Base-by-base conservation (phyloP, 30 jellyfish, hydroid and myxozoan genomes). In the Calvadosia cruxmelitensis region DNA sequence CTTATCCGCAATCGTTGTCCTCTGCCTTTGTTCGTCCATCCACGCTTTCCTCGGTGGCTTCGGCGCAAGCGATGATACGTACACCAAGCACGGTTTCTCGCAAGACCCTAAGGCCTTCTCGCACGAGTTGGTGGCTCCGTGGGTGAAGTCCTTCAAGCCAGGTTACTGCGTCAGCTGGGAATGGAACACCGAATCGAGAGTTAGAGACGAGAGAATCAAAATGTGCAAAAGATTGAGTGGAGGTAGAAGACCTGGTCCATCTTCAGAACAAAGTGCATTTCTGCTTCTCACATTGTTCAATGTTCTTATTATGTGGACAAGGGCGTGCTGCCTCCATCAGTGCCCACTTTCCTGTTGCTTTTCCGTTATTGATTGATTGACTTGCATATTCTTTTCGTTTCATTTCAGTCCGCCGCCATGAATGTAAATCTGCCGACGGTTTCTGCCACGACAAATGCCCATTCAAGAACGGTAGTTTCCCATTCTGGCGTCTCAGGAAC, bases 141-240 rank as follows among this genome's bases (percentile, higher is more conserved):
- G 97, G 97, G 74, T 48, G 50, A 72, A 93, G 30, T 84, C 97
- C 25, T 87, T 87, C 77, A 87, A 87, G 49, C 97, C 97, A 2
- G 97, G 97, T 10, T 87, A 87, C 64, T 87, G 97, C 71, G 78
- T 80, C 52, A 81, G 95, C 33, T 87, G 97, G 97, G 97, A 87
- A 76, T 87, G 97, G 97, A 93, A 87, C 71, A 87, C 97, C 48
- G 97, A 87, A 36, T 53, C 68, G 49, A 71, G 92, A 34, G 79
- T 78, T 80, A 69, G 91, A 33, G 94, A 80, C 3, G 74, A 53
- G n/a, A 49, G 97, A 49, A 75, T 81, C n/a, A 74, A 77, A 31
- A 68, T 87, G 34, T 87, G 97, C 93, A 67, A 78, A 32, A 75
- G 81, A 57, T 80, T 87, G 62, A 81, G 97, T 36, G 97, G 97